Evolutionary conservation across 2,113 vertebrate genomes (phyloP).

Genomic region (Heloderma charlesbogerti): DNA sequence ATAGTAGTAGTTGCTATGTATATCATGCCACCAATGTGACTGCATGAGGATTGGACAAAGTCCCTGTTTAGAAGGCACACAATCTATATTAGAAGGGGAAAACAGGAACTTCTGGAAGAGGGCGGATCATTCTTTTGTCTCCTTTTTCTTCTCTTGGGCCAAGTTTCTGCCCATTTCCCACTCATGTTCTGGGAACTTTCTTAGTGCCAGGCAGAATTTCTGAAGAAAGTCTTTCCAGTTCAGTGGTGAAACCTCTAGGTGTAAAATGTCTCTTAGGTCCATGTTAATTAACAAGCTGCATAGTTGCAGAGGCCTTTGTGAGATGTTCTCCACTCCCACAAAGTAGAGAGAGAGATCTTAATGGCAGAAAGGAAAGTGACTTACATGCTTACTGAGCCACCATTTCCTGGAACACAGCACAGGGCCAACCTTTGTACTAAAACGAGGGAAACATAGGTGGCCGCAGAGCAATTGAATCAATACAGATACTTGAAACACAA

Average conservation of each 20-base stretch:
- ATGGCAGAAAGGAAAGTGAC: background rate
- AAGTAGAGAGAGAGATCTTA: background rate
- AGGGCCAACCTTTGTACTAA: background rate
- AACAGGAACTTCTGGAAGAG: background rate
- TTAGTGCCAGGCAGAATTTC: background rate
- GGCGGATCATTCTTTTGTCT: background rate
- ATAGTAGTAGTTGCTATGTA: background rate
- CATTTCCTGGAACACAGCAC: background rate
- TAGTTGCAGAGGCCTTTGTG: background rate
- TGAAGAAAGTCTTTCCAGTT: background rate
- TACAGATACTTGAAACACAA: conserved; percentile 36
- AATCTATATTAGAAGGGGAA: background rate
- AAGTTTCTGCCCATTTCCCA: background rate
- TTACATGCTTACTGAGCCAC: background rate
- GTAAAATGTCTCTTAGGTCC: background rate
- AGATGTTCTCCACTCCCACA: background rate
- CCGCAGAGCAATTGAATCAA: conserved; percentile 5
- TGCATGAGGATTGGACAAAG: background rate
- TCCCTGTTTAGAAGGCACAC: background rate
- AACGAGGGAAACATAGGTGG: background rate
- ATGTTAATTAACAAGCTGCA: background rate
- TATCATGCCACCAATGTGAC: background rate
- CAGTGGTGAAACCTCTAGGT: background rate
- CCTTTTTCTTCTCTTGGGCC: background rate
- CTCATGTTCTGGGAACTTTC: background rate